Base-by-base conservation (phyloP, 2,888 invertebrate genomes). In the Pseudoips prasinana region DNA sequence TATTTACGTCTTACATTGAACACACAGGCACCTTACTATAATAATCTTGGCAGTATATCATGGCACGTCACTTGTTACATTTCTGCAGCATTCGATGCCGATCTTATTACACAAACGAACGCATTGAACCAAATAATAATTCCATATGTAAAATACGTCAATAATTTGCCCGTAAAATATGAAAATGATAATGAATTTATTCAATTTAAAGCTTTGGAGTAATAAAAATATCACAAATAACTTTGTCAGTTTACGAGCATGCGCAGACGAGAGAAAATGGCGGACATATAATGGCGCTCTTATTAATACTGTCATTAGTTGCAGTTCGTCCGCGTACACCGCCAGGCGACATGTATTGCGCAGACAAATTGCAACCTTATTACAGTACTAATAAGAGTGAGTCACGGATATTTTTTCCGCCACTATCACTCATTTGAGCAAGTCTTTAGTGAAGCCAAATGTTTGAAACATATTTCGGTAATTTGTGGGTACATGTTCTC, bases 21-120 rank as follows among this genome's bases (percentile, higher is more conserved):
- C 86, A 86, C 87, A 76, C 80, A 83, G 85, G 86, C 85, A 79
- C 79, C 80, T 84, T 78, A 79, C 63, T 66, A 71, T 65, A 67
- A 58, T 66, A 72, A 58, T 71, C 69, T 81, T 81, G 85, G 80
- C 83, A 79, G 76, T 75, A 58, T 64, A 62, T 65, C 66, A 86
- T 86, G 85, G 85, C 86, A 86, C 85, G 62, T 60, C 52, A 58
- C 53, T 49, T 51, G 42, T 47, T 54, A 41, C 52, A 58, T 46
- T 52, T 49, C 47, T 52, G 60, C 47, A 57, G 53, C 60, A 53
- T 54, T 59, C 54, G 43, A 58, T 58, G 59, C 58, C 49, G 29
- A 35, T 45, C 29, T 31, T 30, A 38, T 32, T 40, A 40, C 40
- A 44, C 42, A 47, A 50, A 33, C 36, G 44, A 58, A 45, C 23